Conservation (phyloP, 2,797 vertebrate genomes). For the Sebastes iracundus region DNA sequence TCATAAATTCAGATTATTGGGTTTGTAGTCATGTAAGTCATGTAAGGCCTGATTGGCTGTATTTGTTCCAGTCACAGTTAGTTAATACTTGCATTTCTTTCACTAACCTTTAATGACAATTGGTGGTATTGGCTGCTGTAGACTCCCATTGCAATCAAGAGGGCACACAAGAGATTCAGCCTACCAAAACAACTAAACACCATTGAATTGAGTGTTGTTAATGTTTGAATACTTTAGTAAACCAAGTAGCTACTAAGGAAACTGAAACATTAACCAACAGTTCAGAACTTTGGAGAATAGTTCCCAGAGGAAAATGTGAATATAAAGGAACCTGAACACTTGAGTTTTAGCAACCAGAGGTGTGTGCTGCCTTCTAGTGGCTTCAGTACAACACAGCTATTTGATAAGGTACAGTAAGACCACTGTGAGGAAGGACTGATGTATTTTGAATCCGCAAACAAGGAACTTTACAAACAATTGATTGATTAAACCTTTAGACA, state of each 20-base stretch:
- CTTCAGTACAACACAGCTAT: not conserved
- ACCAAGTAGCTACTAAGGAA: not conserved
- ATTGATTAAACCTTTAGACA: not conserved
- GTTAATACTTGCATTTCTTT: not conserved
- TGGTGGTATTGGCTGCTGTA: not conserved
- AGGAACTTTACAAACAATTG: not conserved
- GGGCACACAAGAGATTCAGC: not conserved
- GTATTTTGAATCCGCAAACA: not conserved
- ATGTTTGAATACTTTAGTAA: not conserved
- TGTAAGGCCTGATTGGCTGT: not conserved
- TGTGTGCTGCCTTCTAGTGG: constrained; percentile 62
- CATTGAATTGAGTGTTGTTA: not conserved
- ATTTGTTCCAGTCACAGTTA: not conserved
- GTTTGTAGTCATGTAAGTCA: not conserved
- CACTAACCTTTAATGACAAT: not conserved
- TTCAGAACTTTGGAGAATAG: not conserved
- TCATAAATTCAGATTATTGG: not conserved
- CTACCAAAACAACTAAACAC: not conserved
- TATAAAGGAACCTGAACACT: not conserved
- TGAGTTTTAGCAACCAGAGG: not conserved
- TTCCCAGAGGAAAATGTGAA: not conserved
- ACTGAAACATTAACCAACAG: not conserved
- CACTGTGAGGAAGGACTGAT: not conserved
- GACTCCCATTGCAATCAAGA: not conserved
- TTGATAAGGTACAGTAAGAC: not conserved